Evolutionary conservation across 1,140 invertebrate species (phyloP), one percentile per base, ranked within the genome.

Genomic region (Cryptotermes secundus): DNA sequence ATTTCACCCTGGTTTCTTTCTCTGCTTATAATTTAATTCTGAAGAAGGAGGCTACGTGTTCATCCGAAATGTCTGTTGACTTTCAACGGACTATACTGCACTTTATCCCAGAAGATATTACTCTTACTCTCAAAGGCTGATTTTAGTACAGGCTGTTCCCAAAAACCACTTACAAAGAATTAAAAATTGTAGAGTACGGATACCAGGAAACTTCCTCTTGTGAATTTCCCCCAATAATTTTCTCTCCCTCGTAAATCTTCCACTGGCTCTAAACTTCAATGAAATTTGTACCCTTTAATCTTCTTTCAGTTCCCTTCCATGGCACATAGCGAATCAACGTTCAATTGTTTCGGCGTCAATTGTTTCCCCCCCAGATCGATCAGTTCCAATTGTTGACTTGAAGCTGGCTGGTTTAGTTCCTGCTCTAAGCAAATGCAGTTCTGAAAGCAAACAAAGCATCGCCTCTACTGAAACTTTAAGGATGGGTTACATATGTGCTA

Each of bases 401-500:
- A 31, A 31, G 59, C 59, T 31, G 59, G n/a, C n/a, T n/a, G n/a
- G n/a, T n/a, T n/a, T n/a, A n/a, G n/a, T n/a, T n/a, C 9, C 59
- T 72, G 26, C 26, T n/a, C 9, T 26, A 72, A 72, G 59, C n/a
- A 72, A 31, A 72, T 72, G 6, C 59, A 31, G 59, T 72, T 26
- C 59, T 72, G 1, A n/a, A 72, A 9, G 59, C 59, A 72, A 72
- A 31, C n/a, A 31, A 3, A 31, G 59, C n/a, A 26, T 26, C 4
- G 6, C n/a, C 26, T 14, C 26, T 26, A 38, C 2, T n/a, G 26
- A 31, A 31, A 72, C n/a, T 31, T 72, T 72, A 72, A 72, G 59
- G 59, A 72, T 72, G 59, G 59, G 31, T 72, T 31, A 72, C 59
- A 31, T 72, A 72, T 72, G 59, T 72, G n/a, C 26, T 72, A n/a